phyloP scores from a whole-genome alignment of 2,797 vertebrate genomes.

The Anableps anableps region DNA sequence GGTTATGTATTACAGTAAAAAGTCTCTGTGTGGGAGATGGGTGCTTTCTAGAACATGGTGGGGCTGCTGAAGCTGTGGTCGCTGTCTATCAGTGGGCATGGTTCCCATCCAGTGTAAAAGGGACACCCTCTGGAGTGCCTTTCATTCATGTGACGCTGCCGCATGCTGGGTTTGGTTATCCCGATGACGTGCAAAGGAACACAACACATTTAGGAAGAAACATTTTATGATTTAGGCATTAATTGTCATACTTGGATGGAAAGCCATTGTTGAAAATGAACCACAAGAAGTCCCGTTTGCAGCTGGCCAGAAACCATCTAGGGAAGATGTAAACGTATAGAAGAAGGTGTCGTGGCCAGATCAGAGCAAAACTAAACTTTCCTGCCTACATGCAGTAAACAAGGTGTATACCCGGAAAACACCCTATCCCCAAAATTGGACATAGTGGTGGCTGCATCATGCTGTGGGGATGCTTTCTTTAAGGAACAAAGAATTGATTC shows the following conservation, averaged over 20 bases:
- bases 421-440: not conserved
- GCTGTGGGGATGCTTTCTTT: not conserved
- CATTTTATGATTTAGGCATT: not conserved
- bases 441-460: not conserved
- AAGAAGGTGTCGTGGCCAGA: not conserved
- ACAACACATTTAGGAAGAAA: not conserved
- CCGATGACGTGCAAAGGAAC: not conserved
- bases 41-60: slow-evolving; percentile 33
- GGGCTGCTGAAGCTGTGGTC: slow-evolving; percentile 16
- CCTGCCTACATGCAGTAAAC: not conserved
- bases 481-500: not conserved
- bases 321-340: not conserved
- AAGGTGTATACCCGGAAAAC: not conserved
- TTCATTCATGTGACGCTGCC: slow-evolving; percentile 26
- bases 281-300: not conserved
- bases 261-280: not conserved
- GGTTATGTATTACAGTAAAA: slow-evolving; percentile 17
- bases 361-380: not conserved
- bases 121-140: slow-evolving; percentile 8
- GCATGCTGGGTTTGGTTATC: slow-evolving; percentile 17
- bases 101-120: slow-evolving; percentile 16
- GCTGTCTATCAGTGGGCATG: slow-evolving; percentile 21
- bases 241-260: no score
- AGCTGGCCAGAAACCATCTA: not conserved
- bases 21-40: slow-evolving; percentile 16